Evolutionary conservation across 2,113 vertebrate genomes (phyloP).

Genomic region (Brevimyrus niger): DNA sequence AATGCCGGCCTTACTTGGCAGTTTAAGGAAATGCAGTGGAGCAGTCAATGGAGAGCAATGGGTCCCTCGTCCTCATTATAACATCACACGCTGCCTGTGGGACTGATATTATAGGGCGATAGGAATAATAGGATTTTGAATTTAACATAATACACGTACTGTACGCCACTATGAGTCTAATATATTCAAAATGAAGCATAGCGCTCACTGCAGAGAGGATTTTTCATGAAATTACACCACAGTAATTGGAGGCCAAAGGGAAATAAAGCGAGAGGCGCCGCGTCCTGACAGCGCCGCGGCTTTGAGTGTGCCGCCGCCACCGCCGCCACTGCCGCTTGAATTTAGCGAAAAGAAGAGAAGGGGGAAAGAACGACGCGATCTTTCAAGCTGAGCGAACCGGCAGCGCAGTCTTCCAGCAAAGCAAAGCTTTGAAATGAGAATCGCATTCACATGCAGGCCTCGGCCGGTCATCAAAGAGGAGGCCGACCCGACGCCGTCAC

Average conservation of each 20-base stretch:
- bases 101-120: conserved; percentile 77
- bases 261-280: conserved; percentile 42
- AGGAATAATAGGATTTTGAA: conserved; percentile 78
- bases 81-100: conserved; percentile 84
- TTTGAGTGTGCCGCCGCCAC: conserved; percentile 39
- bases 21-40: conserved; percentile 89
- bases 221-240: conserved; percentile 47
- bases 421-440: background rate
- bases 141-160: conserved; percentile 42
- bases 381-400: background rate
- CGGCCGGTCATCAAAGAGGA: background rate
- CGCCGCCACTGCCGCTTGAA: conserved; percentile 31
- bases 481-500: background rate
- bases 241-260: conserved; percentile 40
- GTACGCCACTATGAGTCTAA: conserved; percentile 21
- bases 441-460: background rate
- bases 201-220: conserved; percentile 38
- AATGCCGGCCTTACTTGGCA: conserved; percentile 97
- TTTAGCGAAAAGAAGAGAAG: conserved; percentile 30
- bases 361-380: background rate
- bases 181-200: conserved; percentile 33
- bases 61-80: conserved; percentile 88
- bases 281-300: conserved; percentile 34
- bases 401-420: background rate
- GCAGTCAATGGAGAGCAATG: conserved; percentile 67